phyloP scores from a whole-genome alignment of 1,140 invertebrate species.

The Aphidius ervi region DNA sequence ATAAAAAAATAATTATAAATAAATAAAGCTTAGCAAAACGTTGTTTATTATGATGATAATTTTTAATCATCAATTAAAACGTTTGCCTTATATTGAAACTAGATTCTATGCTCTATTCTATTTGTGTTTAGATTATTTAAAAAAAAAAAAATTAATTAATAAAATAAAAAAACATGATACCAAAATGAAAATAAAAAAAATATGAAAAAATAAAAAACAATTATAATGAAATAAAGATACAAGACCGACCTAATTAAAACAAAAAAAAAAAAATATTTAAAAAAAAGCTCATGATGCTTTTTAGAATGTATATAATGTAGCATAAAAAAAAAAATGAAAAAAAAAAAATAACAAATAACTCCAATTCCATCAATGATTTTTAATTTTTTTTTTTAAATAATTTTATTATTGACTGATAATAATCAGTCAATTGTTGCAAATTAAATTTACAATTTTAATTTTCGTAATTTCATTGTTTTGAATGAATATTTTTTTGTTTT shows the following conservation, averaged over 20 bases:
- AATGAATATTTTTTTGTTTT: background rate
- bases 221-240: conserved; percentile 23
- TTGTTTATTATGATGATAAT: too few relatives aligned
- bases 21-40: conserved; percentile 12
- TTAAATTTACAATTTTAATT: background rate
- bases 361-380: conserved; percentile 15
- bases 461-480: background rate
- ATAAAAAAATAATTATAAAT: conserved; percentile 16
- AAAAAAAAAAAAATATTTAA: conserved; percentile 14
- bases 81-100: conserved; percentile 15
- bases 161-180: conserved; percentile 20
- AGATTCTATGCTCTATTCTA: too few relatives aligned
- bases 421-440: background rate
- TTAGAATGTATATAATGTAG: conserved; percentile 48
- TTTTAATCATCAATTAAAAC: too few relatives aligned
- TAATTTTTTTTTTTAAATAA: conserved; percentile 14
- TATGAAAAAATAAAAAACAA: conserved; percentile 26
- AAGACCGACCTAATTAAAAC: conserved; percentile 26
- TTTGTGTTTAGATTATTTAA: conserved; percentile 3
- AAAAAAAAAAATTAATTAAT: conserved; percentile 25
- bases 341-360: conserved; percentile 8
- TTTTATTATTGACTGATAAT: conserved; percentile 14
- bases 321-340: conserved; percentile 33
- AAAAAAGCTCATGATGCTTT: conserved; percentile 31
- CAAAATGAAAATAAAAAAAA: conserved; percentile 8